These are phyloP conservation scores for Chelon labrosus DNA, from an alignment of 2,797 vertebrate genomes.

Conservation along the genomic window DNA sequence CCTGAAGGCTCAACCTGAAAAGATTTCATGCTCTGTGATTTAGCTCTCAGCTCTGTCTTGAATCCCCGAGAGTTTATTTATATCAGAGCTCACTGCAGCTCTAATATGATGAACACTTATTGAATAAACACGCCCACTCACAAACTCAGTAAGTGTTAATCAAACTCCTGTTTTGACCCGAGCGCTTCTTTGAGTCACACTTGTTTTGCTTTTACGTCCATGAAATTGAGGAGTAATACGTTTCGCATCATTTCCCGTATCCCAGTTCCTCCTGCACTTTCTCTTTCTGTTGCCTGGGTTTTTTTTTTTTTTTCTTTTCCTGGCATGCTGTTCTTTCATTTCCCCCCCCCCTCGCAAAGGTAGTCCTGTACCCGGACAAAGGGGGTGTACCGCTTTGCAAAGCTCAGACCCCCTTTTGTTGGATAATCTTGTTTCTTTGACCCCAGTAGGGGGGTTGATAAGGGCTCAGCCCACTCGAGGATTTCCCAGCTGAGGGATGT, in stretches of 20 bases:
- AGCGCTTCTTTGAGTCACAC: background rate
- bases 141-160: slow-evolving; percentile 17
- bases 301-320: too few species aligned
- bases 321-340: slow-evolving; percentile 10
- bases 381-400: slow-evolving; percentile 36
- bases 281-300: background rate
- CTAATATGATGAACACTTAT: slow-evolving; percentile 26
- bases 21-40: background rate
- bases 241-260: too few species aligned
- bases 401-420: slow-evolving; percentile 60
- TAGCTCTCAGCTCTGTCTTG: background rate
- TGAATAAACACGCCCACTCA: slow-evolving; percentile 41
- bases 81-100: slow-evolving; percentile 18
- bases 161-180: slow-evolving; percentile 5
- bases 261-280: background rate
- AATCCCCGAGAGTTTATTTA: slow-evolving; percentile 23
- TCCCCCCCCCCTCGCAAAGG: background rate
- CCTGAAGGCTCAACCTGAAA: background rate
- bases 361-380: slow-evolving; percentile 62
- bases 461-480: slow-evolving; percentile 37
- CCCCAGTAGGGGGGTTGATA: slow-evolving; percentile 28
- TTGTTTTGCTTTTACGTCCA: background rate
- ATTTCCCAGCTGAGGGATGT: slow-evolving; percentile 31
- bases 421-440: slow-evolving; percentile 54
- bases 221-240: background rate